Base-by-base conservation (phyloP, 2,113 vertebrate genomes). In the Grallaria varia region DNA sequence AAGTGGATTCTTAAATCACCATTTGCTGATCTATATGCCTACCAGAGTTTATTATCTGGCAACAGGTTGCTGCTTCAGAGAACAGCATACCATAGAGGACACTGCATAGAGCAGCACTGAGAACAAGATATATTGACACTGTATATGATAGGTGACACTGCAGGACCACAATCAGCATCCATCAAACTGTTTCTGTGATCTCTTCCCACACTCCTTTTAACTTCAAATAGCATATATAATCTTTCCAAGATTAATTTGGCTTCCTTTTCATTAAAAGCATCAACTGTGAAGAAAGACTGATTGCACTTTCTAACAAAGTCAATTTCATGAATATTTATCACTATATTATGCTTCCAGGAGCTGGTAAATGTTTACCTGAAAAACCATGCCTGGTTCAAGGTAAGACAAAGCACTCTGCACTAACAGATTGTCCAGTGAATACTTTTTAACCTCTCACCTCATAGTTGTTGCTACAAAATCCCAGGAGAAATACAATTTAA, bases 1-100 rank as follows among this genome's bases (percentile, higher is more conserved):
- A 83, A 93, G 74, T 62, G 49, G 56, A 80, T 94, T 91, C 49
- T 81, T 88, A 92, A 95, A 93, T 75, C 74, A 60, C 56, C 80
- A 77, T 93, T 93, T 95, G 74, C 87, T 92, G 66, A 80, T 84
- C 73, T 81, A 81, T 71, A 89, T 22, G 16, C 69, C 83, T 85
- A 58, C 68, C 53, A 89, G 69, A 58, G 33, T 95, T 92, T 89
- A 93, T 79, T 92, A 89, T 58, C 50, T 86, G 78, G 73, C 89
- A 96, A 72, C 76, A 85, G 10, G 2, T 25, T 66, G 63, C n/a
- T 93, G 77, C 83, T 94, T 80, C 1, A 0, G 27, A 87, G 21
- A 92, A 67, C 83, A 82, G 72, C 24, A 30, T 20, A 62, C 71
- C 21, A 0, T 35, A 78, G 88, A 89, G 90, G 85, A 89, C 95